Evolutionary conservation across 2,113 vertebrate genomes (phyloP).

Genomic region (Crotalus horridus): DNA sequence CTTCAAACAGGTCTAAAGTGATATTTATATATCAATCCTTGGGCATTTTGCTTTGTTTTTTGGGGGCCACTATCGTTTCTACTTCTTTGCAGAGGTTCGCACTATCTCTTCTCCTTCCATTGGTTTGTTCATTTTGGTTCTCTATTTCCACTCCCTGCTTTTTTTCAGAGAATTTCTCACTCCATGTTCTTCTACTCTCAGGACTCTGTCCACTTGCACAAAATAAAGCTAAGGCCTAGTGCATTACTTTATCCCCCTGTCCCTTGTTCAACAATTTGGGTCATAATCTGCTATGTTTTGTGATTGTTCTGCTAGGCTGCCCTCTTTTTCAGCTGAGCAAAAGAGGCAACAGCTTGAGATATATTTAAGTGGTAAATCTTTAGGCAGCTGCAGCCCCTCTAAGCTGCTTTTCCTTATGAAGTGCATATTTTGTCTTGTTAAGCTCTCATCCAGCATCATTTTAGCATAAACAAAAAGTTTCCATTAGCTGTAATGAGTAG

Average conservation of each 20-base stretch:
- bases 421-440: constrained; percentile 24
- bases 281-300: neutral
- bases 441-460: neutral
- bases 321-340: neutral
- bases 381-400: neutral
- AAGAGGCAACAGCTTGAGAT: neutral
- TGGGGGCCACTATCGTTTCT: neutral
- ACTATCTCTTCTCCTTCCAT: neutral
- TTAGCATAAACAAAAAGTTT: constrained; percentile 25
- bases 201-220: neutral
- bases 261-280: neutral
- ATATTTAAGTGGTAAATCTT: neutral
- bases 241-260: neutral
- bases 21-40: neutral
- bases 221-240: neutral
- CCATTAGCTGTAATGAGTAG: constrained; percentile 1
- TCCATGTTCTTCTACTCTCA: neutral
- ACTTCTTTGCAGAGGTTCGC: neutral
- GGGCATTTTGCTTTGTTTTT: neutral
- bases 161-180: neutral
- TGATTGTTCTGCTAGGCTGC: neutral
- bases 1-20: neutral
- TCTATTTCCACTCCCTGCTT: neutral
- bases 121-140: neutral
- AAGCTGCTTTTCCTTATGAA: constrained; percentile 1